Conservation (phyloP, 2,888 invertebrate species). For the Phania funesta region DNA sequence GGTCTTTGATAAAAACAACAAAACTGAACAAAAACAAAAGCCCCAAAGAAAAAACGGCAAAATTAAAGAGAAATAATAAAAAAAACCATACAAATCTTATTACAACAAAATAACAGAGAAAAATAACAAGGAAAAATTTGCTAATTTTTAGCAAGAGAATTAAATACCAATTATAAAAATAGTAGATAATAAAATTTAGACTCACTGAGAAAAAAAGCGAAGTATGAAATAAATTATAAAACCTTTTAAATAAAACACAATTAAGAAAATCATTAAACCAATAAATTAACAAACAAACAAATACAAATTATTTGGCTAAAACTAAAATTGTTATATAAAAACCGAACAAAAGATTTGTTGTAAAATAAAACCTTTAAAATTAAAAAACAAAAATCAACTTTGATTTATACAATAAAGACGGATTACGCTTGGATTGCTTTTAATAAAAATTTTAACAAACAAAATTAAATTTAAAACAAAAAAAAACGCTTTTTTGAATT, state of each 20-base stretch:
- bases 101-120: slow-evolving; percentile 15
- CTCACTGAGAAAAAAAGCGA: slow-evolving; percentile 2
- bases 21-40: slow-evolving; percentile 9
- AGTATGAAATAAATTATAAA: slow-evolving; percentile 34
- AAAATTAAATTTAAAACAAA: slow-evolving; percentile 17
- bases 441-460: slow-evolving; percentile 16
- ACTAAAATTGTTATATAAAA: slow-evolving; percentile 22
- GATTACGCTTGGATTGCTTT: slow-evolving; percentile 62
- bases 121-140: background rate
- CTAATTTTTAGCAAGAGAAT: slow-evolving; percentile 16
- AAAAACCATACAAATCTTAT: slow-evolving; percentile 19
- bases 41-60: slow-evolving; percentile 9
- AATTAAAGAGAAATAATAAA: slow-evolving; percentile 18
- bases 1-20: slow-evolving; percentile 52
- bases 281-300: slow-evolving; percentile 1
- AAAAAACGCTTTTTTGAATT: slow-evolving; percentile 39
- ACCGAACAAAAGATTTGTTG: background rate
- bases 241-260: slow-evolving; percentile 23
- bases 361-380: slow-evolving; percentile 13
- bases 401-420: slow-evolving; percentile 31
- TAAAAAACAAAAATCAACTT: slow-evolving; percentile 17
- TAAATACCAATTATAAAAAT: slow-evolving; percentile 28
- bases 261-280: slow-evolving; percentile 6
- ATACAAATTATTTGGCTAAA: slow-evolving; percentile 43
- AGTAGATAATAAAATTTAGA: slow-evolving; percentile 36